A percentile compares a stretch with the other conserved stretches of the same genome.
These are phyloP conservation scores for Ylistrum balloti DNA, from an alignment of 1,140 invertebrate genomes.

Conservation along the genomic window DNA sequence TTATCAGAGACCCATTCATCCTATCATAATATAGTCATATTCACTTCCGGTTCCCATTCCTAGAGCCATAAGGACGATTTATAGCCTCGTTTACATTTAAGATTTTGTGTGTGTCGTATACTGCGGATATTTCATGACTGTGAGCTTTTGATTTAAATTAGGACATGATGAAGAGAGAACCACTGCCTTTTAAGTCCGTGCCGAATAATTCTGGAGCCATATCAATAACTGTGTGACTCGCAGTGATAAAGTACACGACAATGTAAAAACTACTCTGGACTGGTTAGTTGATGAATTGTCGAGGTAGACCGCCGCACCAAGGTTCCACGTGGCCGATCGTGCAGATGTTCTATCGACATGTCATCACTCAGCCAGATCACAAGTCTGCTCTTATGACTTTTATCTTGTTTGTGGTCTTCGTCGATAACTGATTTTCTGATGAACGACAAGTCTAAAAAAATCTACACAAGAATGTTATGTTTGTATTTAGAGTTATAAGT, in stretches of 20 bases:
- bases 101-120: too few species aligned
- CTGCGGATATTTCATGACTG: too few species aligned
- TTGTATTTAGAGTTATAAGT: neutral
- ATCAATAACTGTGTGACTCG: neutral
- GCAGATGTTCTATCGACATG: neutral
- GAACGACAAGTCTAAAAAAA: conserved; percentile 21
- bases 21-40: too few species aligned
- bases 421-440: neutral
- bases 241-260: neutral
- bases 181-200: neutral
- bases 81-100: too few species aligned
- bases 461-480: neutral
- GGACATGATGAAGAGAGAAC: too few species aligned
- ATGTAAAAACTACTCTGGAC: neutral
- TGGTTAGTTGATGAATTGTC: neutral
- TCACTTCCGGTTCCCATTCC: too few species aligned
- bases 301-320: neutral
- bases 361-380: neutral
- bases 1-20: too few species aligned
- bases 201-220: neutral
- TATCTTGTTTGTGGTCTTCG: conserved; percentile 5
- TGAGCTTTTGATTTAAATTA: too few species aligned
- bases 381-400: neutral
- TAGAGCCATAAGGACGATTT: too few species aligned
- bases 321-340: neutral